Evolutionary conservation across 2,113 vertebrate species (phyloP), one percentile per base, ranked within the genome.

Genomic region (Manacus vitellinus): DNA sequence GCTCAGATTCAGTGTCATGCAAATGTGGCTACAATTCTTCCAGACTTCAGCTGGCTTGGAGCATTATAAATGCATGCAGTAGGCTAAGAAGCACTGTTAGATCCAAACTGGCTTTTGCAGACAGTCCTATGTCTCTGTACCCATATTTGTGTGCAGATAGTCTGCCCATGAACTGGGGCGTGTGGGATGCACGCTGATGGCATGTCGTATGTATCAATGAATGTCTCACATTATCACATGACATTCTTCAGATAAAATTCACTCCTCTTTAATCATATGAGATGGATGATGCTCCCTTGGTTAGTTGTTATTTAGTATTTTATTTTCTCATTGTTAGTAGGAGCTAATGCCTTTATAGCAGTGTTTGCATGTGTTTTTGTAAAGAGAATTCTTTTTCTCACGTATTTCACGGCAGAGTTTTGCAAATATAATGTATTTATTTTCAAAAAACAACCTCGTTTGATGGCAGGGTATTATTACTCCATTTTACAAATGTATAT

Each of bases 381-480:
- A 41, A 59, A 61, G 52, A 70, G 16, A 52, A 55, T 90, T 74
- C 6, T 75, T 89, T 79, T 71, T 58, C 30, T 83, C 10, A 16
- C 19, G 33, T 66, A 30, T 18, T 91, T 89, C 39, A 66, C 35
- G 55, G 61, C 14, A 73, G 41, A 84, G 24, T 81, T 93, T 81
- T 89, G 61, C 25, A 67, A 85, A 63, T 56, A 70, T 70, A 51
- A 63, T 65, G 72, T 41, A 47, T 79, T 78, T 92, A 23, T 95
- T 96, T 94, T 82, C 73, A 67, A 67, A 88, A 88, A 92, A 27
- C 44, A 91, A 43, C 43, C 43, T 73, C 67, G 61, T 93, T 49
- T 78, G 59, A 52, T 86, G 81, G 67, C 84, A 95, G 52, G 39
- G 21, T 89, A 43, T 89, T 89, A 91, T 89, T 88, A 88, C 15